A percentile compares a stretch with the other conserved stretches of the same genome.
Evolutionary conservation across 2,888 invertebrate genomes (phyloP).

Genomic region (Lydus trimaculatus): DNA sequence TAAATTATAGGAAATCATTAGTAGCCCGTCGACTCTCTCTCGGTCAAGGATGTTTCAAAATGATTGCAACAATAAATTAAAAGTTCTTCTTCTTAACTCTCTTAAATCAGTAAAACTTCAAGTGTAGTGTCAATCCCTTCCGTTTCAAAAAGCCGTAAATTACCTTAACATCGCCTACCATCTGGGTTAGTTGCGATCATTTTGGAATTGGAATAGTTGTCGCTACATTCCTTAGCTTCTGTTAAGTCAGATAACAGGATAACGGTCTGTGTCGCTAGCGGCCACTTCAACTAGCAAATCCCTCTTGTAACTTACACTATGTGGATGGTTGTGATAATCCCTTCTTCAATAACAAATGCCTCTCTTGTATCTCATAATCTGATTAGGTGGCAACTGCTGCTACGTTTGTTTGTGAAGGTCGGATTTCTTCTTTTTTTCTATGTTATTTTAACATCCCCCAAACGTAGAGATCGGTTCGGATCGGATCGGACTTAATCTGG

Average conservation of each 20-base stretch:
- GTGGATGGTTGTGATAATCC: conserved; percentile 53
- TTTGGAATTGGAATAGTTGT: conserved; percentile 25
- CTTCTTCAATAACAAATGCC: conserved; percentile 56
- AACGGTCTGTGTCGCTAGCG: conserved; percentile 48
- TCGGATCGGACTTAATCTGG: conserved; percentile 12
- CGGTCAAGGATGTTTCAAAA: background rate
- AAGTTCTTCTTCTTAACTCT: background rate
- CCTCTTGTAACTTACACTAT: conserved; percentile 48
- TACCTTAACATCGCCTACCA: background rate
- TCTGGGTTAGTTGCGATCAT: conserved; percentile 18
- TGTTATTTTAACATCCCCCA: background rate
- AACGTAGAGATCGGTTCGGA: background rate
- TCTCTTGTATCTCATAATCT: conserved; percentile 54
- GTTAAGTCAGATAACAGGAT: conserved; percentile 38
- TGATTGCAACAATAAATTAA: background rate
- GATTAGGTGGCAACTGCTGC: conserved; percentile 45
- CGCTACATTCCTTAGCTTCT: conserved; percentile 33
- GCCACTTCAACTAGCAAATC: conserved; percentile 53
- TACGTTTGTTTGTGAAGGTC: conserved; percentile 17
- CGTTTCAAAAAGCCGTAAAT: background rate
- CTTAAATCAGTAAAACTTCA: background rate
- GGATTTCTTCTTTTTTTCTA: conserved; percentile 4
- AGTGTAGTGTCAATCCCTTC: background rate
- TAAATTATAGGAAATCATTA: background rate
- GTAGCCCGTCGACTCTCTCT: background rate